Percentiles rank a stretch among this genome's conserved stretches.
Evolutionary conservation across 2,888 invertebrate genomes (phyloP).

Genomic region (Altica lythri): DNA sequence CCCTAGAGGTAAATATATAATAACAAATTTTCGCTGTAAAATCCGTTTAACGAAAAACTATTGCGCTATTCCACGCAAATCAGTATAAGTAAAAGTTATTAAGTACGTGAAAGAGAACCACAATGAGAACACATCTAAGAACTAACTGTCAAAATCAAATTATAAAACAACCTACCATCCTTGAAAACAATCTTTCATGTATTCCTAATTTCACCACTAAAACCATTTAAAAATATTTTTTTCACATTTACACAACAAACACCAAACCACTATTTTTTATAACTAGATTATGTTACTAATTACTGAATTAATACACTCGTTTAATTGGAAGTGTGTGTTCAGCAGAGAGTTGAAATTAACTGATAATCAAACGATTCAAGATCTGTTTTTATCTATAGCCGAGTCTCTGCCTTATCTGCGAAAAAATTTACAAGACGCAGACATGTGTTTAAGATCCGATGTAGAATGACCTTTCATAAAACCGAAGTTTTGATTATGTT

Average conservation of each 20-base stretch:
- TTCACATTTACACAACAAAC: slow-evolving; percentile 9
- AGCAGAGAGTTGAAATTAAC: slow-evolving; percentile 15
- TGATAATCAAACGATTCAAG: slow-evolving; percentile 19
- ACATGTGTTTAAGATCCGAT: slow-evolving; percentile 27
- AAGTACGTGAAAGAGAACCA: no score
- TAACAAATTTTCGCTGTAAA: no score
- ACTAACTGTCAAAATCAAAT: no score
- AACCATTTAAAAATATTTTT: slow-evolving; percentile 19
- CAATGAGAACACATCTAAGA: no score
- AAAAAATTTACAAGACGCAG: slow-evolving; percentile 29
- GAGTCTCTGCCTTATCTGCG: slow-evolving; percentile 26
- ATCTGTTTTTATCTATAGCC: slow-evolving; percentile 27
- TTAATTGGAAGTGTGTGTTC: no score
- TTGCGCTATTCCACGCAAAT: no score
- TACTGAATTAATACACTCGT: no score
- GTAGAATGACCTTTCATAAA: slow-evolving; percentile 27
- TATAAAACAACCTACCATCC: slow-evolving; percentile 31
- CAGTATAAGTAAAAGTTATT: no score
- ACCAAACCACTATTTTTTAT: no score
- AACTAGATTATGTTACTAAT: no score
- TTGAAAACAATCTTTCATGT: slow-evolving; percentile 22
- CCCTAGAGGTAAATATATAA: no score
- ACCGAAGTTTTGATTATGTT: slow-evolving; percentile 22
- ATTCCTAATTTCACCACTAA: slow-evolving; percentile 15
- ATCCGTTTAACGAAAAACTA: no score